phyloP scores from a whole-genome alignment of 2,797 vertebrate genomes.

The Melanotaenia maccullochi region DNA sequence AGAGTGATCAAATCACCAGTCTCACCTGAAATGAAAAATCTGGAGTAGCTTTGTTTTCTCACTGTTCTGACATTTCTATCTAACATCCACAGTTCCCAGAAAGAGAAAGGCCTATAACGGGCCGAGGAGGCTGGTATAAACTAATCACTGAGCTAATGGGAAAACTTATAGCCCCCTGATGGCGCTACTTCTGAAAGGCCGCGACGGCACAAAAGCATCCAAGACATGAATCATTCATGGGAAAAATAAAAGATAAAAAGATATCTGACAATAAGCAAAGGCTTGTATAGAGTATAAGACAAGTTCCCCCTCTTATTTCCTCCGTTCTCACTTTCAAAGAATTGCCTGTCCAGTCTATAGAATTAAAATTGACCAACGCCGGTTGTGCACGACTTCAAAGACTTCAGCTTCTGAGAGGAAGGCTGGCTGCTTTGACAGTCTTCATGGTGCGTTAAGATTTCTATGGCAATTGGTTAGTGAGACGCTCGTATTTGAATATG shows the following conservation, averaged over 20 bases:
- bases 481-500: conserved; percentile 89
- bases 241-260: conserved; percentile 95
- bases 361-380: conserved; percentile 92
- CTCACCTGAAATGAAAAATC: conserved; percentile 18
- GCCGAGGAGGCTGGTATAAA: conserved; percentile 81
- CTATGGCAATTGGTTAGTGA: conserved; percentile 91
- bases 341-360: conserved; percentile 88
- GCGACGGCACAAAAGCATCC: conserved; percentile 86
- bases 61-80: conserved; percentile 37
- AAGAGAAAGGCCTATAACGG: conserved; percentile 70
- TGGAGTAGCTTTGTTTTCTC: conserved; percentile 26
- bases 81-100: conserved; percentile 77
- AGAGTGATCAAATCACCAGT: conserved; percentile 24
- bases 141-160: conserved; percentile 86
- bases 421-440: conserved; percentile 89
- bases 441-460: conserved; percentile 96
- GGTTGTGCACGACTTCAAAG: conserved; percentile 94
- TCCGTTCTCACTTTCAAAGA: conserved; percentile 89
- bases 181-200: conserved; percentile 88
- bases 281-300: conserved; percentile 93
- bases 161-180: conserved; percentile 90
- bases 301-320: conserved; percentile 91
- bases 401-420: conserved; percentile 89
- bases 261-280: conserved; percentile 91
- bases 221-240: conserved; percentile 95